A percentile compares a stretch with the other conserved stretches of the same genome.
Conservation (phyloP, 1,140 invertebrate genomes). For the Bombus sibiricus region DNA sequence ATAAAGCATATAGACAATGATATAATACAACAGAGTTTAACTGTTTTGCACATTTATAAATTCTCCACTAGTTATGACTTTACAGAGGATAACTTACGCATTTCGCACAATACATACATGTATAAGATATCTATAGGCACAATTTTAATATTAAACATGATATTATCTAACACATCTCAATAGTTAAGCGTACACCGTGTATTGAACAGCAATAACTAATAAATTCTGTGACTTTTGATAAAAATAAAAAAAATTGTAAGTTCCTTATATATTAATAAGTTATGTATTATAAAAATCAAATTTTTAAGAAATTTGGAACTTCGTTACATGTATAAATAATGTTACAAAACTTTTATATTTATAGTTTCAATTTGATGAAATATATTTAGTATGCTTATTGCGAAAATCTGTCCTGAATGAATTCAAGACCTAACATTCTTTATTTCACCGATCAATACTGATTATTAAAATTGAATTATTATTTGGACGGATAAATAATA, state of each 20-base stretch:
- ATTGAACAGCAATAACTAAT: slow-evolving; percentile 59
- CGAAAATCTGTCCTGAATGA: not conserved
- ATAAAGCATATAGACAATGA: slow-evolving; percentile 27
- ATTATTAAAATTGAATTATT: slow-evolving; percentile 16
- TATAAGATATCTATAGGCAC: not conserved
- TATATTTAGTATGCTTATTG: not conserved
- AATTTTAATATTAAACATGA: slow-evolving; percentile 6
- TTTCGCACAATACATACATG: slow-evolving; percentile 1
- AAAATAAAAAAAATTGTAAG: slow-evolving; percentile 22
- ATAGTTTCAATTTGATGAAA: not conserved
- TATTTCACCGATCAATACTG: not conserved
- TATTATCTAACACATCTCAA: slow-evolving; percentile 20
- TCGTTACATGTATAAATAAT: not conserved
- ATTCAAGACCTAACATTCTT: not conserved
- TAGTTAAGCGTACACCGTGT: slow-evolving; percentile 19
- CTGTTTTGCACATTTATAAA: not conserved
- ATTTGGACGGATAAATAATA: slow-evolving; percentile 54
- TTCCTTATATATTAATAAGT: not conserved
- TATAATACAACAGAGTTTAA: slow-evolving; percentile 11
- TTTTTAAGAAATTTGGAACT: not conserved
- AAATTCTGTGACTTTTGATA: not conserved
- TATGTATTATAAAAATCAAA: not conserved
- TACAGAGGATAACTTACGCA: not conserved
- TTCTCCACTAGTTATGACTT: not conserved
- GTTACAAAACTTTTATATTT: not conserved